Evolutionary conservation across 2,888 invertebrate species (phyloP).

Genomic region (Caenorhabditis parvicauda): DNA sequence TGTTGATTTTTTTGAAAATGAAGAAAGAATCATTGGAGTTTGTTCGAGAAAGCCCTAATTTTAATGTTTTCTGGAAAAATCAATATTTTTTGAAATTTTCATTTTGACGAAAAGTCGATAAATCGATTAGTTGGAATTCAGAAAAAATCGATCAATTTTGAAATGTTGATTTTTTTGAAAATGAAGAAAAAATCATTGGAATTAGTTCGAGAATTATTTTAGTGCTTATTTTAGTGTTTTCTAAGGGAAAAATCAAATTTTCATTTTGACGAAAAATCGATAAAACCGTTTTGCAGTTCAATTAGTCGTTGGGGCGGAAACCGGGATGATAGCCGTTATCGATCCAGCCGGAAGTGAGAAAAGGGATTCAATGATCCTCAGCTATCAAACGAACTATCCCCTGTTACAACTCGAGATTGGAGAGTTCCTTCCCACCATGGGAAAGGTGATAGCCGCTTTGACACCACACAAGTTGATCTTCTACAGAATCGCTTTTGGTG

Average conservation of each 20-base stretch:
- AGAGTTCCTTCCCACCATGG: conserved; percentile 12
- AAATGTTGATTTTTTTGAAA: not conserved
- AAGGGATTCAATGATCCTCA: conserved; percentile 7
- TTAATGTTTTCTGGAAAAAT: not conserved
- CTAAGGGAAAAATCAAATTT: not conserved
- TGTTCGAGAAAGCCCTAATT: not conserved
- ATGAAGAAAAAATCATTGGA: not conserved
- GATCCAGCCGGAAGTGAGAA: conserved; percentile 19
- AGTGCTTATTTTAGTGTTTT: not conserved
- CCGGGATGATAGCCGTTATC: conserved; percentile 28
- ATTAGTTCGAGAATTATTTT: not conserved
- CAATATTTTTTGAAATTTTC: not conserved
- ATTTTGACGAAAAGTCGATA: not conserved
- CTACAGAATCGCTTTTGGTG: conserved; percentile 13
- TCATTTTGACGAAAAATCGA: not conserved
- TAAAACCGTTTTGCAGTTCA: conserved; percentile 17
- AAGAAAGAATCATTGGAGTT: no score
- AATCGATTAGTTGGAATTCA: no score
- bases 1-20: conserved; percentile 11
- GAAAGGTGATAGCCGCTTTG: conserved; percentile 13
- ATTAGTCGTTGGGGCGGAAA: conserved; percentile 29
- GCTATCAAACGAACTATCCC: conserved; percentile 17
- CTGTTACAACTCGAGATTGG: conserved; percentile 18
- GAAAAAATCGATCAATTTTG: no score
- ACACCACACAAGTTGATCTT: conserved; percentile 14